A percentile compares a stretch with the other conserved stretches of the same genome.
Evolutionary conservation across 1,140 invertebrate species (phyloP).

Genomic region (Brachionus asplanchnoidis): DNA sequence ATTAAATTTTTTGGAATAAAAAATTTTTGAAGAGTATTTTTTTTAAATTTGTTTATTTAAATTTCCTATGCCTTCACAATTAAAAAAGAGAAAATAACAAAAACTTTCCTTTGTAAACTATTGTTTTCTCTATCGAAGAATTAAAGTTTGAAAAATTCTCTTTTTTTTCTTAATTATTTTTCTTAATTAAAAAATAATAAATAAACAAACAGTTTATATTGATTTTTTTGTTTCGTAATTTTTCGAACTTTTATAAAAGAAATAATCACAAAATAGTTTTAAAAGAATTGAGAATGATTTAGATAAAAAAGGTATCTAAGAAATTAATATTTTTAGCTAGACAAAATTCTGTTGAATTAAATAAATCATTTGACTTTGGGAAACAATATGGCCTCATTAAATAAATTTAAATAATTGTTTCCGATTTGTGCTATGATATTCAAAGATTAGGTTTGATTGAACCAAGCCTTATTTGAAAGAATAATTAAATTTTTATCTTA

Average conservation of each 20-base stretch:
- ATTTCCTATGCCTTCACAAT: not conserved
- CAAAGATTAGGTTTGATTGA: not conserved
- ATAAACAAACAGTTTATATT: not conserved
- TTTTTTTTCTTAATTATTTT: not conserved
- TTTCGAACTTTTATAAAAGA: too few species aligned
- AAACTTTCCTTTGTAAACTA: too few species aligned
- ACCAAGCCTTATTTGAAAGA: not conserved
- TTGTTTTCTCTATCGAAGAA: too few species aligned
- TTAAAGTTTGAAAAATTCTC: too few species aligned
- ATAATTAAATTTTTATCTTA: conserved; percentile 7
- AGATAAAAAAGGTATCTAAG: not conserved
- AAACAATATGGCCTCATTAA: not conserved
- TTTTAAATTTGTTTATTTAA: not conserved
- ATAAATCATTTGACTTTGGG: not conserved
- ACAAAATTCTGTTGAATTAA: not conserved
- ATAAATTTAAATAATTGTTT: not conserved
- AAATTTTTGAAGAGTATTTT: too few species aligned
- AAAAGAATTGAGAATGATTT: not conserved
- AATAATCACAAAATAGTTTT: too few species aligned
- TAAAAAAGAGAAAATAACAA: too few species aligned
- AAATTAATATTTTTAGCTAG: not conserved
- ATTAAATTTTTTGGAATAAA: too few species aligned
- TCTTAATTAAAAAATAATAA: not conserved
- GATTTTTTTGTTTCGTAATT: too few species aligned
- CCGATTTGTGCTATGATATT: not conserved